phyloP scores from a whole-genome alignment of 2,888 invertebrate species.

The Tubulanus polymorphus region DNA sequence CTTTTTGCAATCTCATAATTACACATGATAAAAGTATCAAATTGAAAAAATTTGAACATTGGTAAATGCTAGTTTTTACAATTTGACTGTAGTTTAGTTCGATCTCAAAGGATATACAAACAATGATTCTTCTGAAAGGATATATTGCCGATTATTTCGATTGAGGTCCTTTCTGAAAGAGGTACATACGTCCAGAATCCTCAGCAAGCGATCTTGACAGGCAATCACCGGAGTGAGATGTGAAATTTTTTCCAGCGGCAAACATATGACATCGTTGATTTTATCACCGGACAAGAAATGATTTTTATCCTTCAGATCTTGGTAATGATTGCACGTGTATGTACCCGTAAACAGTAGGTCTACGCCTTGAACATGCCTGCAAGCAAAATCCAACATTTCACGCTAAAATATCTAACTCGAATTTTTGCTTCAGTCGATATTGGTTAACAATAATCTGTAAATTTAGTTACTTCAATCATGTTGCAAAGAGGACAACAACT shows the following conservation, averaged over 20 bases:
- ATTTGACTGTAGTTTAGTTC: too few species aligned
- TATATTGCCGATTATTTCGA: too few species aligned
- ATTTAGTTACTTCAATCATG: neutral
- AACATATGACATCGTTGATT: constrained; percentile 75
- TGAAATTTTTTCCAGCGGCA: constrained; percentile 56
- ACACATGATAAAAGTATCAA: too few species aligned
- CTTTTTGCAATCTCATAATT: too few species aligned
- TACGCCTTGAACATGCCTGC: constrained; percentile 75
- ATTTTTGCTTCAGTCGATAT: too few species aligned
- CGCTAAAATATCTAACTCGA: too few species aligned
- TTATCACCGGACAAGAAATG: constrained; percentile 85
- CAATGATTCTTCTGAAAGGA: too few species aligned
- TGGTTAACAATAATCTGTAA: too few species aligned
- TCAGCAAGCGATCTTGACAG: constrained; percentile 75
- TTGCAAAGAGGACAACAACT: neutral
- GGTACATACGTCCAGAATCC: constrained; percentile 67
- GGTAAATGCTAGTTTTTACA: too few species aligned
- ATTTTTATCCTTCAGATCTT: constrained; percentile 81
- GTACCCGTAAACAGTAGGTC: constrained; percentile 82
- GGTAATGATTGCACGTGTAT: constrained; percentile 71
- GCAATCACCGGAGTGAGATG: constrained; percentile 66
- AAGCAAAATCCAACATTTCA: constrained; percentile 35
- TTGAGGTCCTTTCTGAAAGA: too few species aligned
- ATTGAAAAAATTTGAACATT: too few species aligned
- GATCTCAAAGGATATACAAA: too few species aligned